Evolutionary conservation across 1,140 invertebrate genomes (phyloP).

Genomic region (Metopolophium dirhodum): DNA sequence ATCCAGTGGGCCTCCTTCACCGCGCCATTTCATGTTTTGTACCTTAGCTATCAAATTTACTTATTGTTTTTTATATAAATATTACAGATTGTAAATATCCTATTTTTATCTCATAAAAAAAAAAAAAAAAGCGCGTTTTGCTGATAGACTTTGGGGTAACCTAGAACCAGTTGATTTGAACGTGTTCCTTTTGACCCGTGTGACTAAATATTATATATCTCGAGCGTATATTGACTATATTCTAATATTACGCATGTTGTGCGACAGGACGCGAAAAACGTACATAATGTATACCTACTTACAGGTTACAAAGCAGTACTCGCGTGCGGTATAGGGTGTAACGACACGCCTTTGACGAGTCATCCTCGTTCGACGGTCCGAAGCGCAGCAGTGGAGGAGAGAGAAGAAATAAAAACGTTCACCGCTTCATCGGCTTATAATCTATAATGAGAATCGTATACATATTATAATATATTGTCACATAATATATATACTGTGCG

Average conservation of each 20-base stretch:
- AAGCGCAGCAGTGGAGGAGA: neutral
- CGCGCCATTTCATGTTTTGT: too few relatives aligned
- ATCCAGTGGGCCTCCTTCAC: too few relatives aligned
- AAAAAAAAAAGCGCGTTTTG: neutral
- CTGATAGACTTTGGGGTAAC: neutral
- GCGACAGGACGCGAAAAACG: neutral
- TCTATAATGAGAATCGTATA: conserved; percentile 53
- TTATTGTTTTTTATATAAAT: too few relatives aligned
- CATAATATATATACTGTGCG: neutral
- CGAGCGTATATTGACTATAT: neutral
- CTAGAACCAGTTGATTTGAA: neutral
- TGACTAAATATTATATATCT: too few relatives aligned
- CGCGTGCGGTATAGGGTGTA: neutral
- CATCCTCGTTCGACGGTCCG: neutral
- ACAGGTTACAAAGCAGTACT: too few relatives aligned
- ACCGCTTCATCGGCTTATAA: neutral
- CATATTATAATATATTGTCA: neutral
- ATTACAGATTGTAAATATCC: too few relatives aligned
- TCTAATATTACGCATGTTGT: neutral
- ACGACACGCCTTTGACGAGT: neutral
- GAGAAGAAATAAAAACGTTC: neutral
- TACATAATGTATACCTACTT: neutral
- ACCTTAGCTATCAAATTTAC: too few relatives aligned
- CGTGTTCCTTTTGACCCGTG: neutral
- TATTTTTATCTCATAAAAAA: too few relatives aligned